Base-by-base conservation (phyloP, 1,140 invertebrate species). In the Hylaeus volcanicus region DNA sequence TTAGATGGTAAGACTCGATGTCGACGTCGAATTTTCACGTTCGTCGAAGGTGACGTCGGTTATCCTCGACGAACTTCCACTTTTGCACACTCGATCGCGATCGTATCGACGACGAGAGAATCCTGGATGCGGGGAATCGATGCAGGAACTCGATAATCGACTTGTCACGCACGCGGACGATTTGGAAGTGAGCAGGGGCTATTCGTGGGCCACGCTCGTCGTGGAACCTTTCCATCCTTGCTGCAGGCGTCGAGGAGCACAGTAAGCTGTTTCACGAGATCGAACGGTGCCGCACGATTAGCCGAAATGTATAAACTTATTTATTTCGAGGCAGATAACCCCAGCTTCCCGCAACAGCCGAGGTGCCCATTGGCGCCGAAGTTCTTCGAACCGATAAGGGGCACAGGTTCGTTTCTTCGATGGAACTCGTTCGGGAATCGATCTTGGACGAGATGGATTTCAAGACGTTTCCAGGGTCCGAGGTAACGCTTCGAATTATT, bases 301-400 rank as follows among this genome's bases (percentile, higher is more conserved):
- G 88, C 89, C 90, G 87, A 93, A 91, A 91, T 88, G 85, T 80
- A 88, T 90, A 84, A 89, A 92, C 87, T 92, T 92, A 90, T 91
- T 93, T 92, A 89, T 92, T 92, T 87, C 81, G 77, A 79, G 88
- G 86, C 86, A 89, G 91, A 92, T 92, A 92, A 92, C 88, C 90
- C 87, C 89, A 82, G 83, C 83, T 90, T 91, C 87, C 86, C 86
- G 86, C 76, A 86, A 85, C 80, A 74, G 79, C 84, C 65, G 37
- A 55, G 65, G 64, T 48, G 69, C 55, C 79, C 88, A 91, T 74
- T 88, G 87, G 85, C 88, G 86, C 68, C 88, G 81, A 86, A 86
- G 80, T 86, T 88, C 84, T 69, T 80, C 53, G 64, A 56, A 61
- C n/a, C 45, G 88, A 84, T 84, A 84, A 81, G 51, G 56, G 43